Percentiles rank a stretch among this genome's conserved stretches.
Conservation (phyloP, 2,888 invertebrate species). For the Ethmia dodecea region DNA sequence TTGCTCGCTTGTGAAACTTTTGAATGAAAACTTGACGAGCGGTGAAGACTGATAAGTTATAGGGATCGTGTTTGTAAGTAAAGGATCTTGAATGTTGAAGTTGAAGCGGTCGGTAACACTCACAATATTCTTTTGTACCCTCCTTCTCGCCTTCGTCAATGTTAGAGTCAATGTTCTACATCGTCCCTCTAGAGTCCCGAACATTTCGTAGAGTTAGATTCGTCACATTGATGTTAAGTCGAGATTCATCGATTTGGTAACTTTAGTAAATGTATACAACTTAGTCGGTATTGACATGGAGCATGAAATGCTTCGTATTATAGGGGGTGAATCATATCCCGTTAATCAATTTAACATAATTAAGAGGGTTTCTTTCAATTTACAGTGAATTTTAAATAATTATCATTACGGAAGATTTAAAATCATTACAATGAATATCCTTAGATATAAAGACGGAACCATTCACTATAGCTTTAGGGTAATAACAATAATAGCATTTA, state of each 20-base stretch:
- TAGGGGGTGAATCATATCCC: slow-evolving; percentile 55
- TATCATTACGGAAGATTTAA: slow-evolving; percentile 34
- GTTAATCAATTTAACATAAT: slow-evolving; percentile 32
- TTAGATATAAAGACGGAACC: slow-evolving; percentile 61
- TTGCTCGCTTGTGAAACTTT: slow-evolving; percentile 60
- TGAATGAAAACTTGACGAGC: slow-evolving; percentile 67
- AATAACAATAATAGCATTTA: slow-evolving; percentile 72
- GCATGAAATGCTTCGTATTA: slow-evolving; percentile 67
- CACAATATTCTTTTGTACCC: slow-evolving; percentile 44
- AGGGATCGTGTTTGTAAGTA: slow-evolving; percentile 61
- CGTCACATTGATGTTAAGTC: slow-evolving; percentile 65
- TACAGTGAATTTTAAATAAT: slow-evolving; percentile 33
- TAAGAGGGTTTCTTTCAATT: slow-evolving; percentile 36
- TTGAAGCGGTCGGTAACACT: slow-evolving; percentile 52
- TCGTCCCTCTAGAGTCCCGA: slow-evolving; percentile 60
- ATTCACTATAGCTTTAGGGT: slow-evolving; percentile 71
- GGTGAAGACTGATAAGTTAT: slow-evolving; percentile 74
- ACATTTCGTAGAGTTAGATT: slow-evolving; percentile 63
- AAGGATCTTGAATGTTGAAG: slow-evolving; percentile 50
- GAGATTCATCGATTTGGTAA: slow-evolving; percentile 60
- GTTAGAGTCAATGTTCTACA: slow-evolving; percentile 66
- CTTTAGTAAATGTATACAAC: slow-evolving; percentile 66
- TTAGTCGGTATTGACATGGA: slow-evolving; percentile 57
- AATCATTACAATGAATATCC: slow-evolving; percentile 45
- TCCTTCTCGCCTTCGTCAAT: slow-evolving; percentile 58